Evolutionary conservation across 2,888 invertebrate species (phyloP).

Genomic region (Cataglyphis albicans): DNA sequence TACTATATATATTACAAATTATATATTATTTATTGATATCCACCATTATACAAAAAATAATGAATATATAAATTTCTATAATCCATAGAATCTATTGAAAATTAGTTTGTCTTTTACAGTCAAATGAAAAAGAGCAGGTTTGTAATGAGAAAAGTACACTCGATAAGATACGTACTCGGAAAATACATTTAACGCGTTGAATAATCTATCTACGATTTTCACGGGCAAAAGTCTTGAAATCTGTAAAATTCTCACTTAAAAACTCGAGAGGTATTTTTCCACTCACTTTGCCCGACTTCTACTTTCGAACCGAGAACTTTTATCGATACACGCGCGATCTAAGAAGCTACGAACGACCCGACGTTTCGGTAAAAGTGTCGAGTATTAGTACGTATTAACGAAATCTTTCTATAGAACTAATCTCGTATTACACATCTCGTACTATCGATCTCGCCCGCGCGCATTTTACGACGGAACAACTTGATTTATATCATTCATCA

Average conservation of each 20-base stretch:
- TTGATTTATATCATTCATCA: background rate
- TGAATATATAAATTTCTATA: background rate
- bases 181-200: constrained; percentile 36
- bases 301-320: constrained; percentile 23
- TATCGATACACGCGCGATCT: constrained; percentile 39
- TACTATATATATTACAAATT: background rate
- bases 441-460: constrained; percentile 3
- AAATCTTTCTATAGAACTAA: constrained; percentile 32
- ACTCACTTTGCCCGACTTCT: constrained; percentile 22
- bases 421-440: background rate
- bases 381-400: background rate
- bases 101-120: background rate
- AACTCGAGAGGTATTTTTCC: constrained; percentile 29
- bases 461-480: background rate
- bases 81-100: too few species aligned
- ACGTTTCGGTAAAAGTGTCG: background rate
- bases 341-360: constrained; percentile 4
- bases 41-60: background rate
- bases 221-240: constrained; percentile 28
- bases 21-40: background rate
- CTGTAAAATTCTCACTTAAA: constrained; percentile 35
- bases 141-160: constrained; percentile 12
- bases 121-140: background rate
- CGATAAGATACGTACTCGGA: background rate
- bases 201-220: constrained; percentile 36